A percentile compares a stretch with the other conserved stretches of the same genome.
These are phyloP conservation scores for Ranitomeya variabilis DNA, from an alignment of 2,113 vertebrate species.

Conservation along the genomic window DNA sequence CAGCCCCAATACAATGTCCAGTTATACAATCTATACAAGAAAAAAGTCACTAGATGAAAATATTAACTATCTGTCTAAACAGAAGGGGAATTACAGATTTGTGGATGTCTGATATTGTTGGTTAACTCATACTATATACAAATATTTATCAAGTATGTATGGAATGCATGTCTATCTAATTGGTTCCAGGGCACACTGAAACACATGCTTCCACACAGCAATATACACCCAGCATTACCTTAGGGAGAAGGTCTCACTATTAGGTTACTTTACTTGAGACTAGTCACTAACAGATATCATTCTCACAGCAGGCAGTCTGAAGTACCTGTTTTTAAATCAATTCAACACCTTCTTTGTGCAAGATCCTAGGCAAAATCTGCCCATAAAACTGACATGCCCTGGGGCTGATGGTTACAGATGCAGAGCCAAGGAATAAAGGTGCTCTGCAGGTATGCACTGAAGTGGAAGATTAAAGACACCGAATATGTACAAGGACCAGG, in stretches of 20 bases:
- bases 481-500: slow-evolving; percentile 60
- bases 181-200: slow-evolving; percentile 63
- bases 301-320: slow-evolving; percentile 70
- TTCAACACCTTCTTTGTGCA: slow-evolving; percentile 70
- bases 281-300: slow-evolving; percentile 74
- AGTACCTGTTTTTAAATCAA: slow-evolving; percentile 75
- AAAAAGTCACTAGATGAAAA: not conserved
- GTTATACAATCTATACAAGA: not conserved
- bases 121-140: not conserved
- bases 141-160: slow-evolving; percentile 59
- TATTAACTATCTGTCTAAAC: not conserved
- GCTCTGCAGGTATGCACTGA: slow-evolving; percentile 67
- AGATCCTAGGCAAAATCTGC: slow-evolving; percentile 70
- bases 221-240: slow-evolving; percentile 71
- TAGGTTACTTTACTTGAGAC: slow-evolving; percentile 75
- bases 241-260: slow-evolving; percentile 72
- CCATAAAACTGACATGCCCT: slow-evolving; percentile 75
- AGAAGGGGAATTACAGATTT: not conserved
- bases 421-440: slow-evolving; percentile 70
- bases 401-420: slow-evolving; percentile 68
- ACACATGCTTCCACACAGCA: slow-evolving; percentile 67
- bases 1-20: too few species aligned
- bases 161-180: slow-evolving; percentile 69
- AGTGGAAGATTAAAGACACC: slow-evolving; percentile 69
- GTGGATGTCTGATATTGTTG: not conserved